A percentile compares a stretch with the other conserved stretches of the same genome.
These are phyloP conservation scores for Platycercus adscitus DNA, from an alignment of 2,113 vertebrate species.

Conservation along the genomic window DNA sequence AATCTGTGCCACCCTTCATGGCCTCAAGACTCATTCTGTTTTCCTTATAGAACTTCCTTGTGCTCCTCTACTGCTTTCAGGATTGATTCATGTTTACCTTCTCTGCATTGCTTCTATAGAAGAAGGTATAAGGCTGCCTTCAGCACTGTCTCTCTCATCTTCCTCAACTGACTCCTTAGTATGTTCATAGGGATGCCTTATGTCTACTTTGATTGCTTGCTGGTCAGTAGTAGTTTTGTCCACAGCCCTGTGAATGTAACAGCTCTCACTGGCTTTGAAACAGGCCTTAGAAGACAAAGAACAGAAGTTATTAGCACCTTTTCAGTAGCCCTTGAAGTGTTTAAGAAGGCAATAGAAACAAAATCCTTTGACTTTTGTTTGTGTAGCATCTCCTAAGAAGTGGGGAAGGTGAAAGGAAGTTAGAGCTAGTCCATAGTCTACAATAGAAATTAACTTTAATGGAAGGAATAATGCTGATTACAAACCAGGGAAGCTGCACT, in stretches of 20 bases:
- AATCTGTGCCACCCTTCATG: neutral
- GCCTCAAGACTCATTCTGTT: neutral
- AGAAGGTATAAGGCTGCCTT: neutral
- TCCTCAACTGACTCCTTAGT: neutral
- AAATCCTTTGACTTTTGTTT: neutral
- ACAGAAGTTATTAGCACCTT: neutral
- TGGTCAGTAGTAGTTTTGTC: neutral
- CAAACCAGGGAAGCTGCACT: constrained; percentile 24
- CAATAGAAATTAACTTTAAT: constrained; percentile 14
- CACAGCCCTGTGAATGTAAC: neutral
- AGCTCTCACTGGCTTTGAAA: neutral
- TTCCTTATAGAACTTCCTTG: neutral
- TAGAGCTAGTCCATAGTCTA: neutral
- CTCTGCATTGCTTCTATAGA: neutral
- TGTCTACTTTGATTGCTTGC: neutral
- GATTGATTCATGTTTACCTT: neutral
- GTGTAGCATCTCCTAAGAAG: neutral
- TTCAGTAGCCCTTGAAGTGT: neutral
- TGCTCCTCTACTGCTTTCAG: neutral
- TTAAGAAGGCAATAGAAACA: neutral
- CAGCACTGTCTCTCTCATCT: neutral
- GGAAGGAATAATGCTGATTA: constrained; percentile 55
- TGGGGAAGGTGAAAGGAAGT: neutral
- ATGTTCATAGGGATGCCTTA: neutral
- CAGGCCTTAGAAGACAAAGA: neutral